Evolutionary conservation across 2,797 vertebrate genomes (phyloP).

Genomic region (Atherinosoma microstoma): DNA sequence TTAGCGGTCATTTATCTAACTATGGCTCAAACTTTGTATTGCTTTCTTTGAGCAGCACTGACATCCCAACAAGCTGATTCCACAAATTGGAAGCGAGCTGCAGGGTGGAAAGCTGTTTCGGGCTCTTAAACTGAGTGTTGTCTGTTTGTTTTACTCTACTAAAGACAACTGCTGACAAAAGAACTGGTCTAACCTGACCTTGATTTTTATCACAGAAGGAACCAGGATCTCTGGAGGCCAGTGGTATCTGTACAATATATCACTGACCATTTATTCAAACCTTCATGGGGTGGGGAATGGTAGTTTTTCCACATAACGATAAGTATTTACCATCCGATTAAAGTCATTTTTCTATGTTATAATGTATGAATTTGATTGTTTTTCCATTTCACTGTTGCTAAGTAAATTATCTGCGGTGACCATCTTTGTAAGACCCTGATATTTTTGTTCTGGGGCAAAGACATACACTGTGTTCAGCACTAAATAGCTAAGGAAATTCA

Average conservation of each 20-base stretch:
- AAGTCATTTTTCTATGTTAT: not conserved
- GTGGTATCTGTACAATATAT: slow-evolving; percentile 16
- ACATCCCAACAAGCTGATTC: slow-evolving; percentile 26
- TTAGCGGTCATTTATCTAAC: slow-evolving; percentile 38
- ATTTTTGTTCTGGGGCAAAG: slow-evolving; percentile 38
- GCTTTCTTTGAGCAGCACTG: slow-evolving; percentile 23
- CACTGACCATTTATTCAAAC: slow-evolving; percentile 29
- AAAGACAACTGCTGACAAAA: not conserved
- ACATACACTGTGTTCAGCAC: slow-evolving; percentile 69
- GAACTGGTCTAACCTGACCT: slow-evolving; percentile 72
- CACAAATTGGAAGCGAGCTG: slow-evolving; percentile 13
- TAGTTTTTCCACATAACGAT: not conserved
- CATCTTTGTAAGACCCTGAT: slow-evolving; percentile 13
- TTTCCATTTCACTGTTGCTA: not conserved
- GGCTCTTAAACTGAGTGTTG: slow-evolving; percentile 35
- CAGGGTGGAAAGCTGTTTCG: slow-evolving; percentile 15
- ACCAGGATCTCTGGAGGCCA: slow-evolving; percentile 30
- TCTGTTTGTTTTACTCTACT: not conserved
- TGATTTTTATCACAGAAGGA: slow-evolving; percentile 40
- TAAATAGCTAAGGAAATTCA: slow-evolving; percentile 53
- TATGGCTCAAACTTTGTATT: slow-evolving; percentile 41
- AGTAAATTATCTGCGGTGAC: slow-evolving; percentile 23
- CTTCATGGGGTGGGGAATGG: slow-evolving; percentile 12
- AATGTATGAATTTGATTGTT: not conserved
- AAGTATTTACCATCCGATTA: not conserved